Percentiles rank a stretch among this genome's conserved stretches.
Evolutionary conservation across 2,797 vertebrate species (phyloP).

Genomic region (Luscinia megarhynchos): DNA sequence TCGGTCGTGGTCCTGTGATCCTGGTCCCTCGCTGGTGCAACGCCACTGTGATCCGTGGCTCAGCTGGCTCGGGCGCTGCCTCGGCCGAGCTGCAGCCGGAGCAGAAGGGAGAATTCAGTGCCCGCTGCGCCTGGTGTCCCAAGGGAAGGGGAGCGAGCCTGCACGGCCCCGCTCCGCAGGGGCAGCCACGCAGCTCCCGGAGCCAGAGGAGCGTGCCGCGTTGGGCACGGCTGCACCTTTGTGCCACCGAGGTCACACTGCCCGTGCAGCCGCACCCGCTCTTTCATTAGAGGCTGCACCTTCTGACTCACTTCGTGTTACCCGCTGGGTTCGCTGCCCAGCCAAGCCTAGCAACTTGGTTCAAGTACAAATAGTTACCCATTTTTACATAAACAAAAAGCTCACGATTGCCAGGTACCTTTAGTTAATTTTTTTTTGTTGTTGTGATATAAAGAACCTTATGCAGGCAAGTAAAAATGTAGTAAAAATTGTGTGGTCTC

Average conservation of each 20-base stretch:
- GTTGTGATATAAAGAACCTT: background rate
- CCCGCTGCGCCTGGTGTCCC: fast-evolving
- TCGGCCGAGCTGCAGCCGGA: too few relatives aligned
- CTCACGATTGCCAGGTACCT: background rate
- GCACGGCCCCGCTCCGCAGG: fast-evolving
- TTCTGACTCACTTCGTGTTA: background rate
- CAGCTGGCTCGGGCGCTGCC: background rate
- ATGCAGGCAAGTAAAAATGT: background rate
- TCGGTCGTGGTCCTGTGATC: too few relatives aligned
- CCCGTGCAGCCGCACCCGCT: fast-evolving
- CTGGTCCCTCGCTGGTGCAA: background rate
- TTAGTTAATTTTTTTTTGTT: background rate
- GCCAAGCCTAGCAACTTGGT: background rate
- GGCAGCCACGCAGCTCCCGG: fast-evolving
- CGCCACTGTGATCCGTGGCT: background rate
- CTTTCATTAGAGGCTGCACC: background rate
- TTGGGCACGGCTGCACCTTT: fast-evolving
- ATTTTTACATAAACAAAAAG: background rate
- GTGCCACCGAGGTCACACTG: fast-evolving
- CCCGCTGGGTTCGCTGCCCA: fast-evolving
- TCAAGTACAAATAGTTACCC: background rate
- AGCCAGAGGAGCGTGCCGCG: fast-evolving
- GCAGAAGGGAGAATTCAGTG: background rate
- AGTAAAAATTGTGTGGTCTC: background rate
- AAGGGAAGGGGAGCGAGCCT: fast-evolving